Evolutionary conservation across 2,113 vertebrate species (phyloP).

Genomic region (Alectura lathami): DNA sequence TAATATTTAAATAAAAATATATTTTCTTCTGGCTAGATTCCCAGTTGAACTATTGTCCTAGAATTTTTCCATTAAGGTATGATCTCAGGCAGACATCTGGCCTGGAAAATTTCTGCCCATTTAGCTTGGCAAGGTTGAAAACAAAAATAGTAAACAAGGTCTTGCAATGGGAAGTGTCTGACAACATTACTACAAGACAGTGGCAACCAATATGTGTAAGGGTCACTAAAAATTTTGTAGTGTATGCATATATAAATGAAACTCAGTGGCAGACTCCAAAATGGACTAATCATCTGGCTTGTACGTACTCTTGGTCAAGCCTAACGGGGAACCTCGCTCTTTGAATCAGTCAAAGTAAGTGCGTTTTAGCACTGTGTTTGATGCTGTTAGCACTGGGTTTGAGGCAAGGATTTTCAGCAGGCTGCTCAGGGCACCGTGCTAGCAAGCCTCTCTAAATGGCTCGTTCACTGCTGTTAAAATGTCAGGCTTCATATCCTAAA

Average conservation of each 20-base stretch:
- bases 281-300: slow-evolving; percentile 4
- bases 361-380: background rate
- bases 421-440: background rate
- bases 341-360: background rate
- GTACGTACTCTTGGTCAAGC: background rate
- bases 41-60: background rate
- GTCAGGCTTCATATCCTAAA: background rate
- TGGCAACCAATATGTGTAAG: background rate
- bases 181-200: background rate
- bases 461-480: background rate
- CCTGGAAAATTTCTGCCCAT: background rate
- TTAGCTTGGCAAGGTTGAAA: background rate
- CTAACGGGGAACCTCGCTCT: background rate
- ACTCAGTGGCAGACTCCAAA: slow-evolving; percentile 13
- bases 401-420: background rate
- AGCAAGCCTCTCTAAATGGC: background rate
- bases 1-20: background rate
- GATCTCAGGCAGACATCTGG: background rate
- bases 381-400: no score
- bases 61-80: background rate
- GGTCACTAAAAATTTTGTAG: background rate
- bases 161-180: background rate
- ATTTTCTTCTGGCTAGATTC: background rate
- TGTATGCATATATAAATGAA: slow-evolving; percentile 1
- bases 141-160: background rate